phyloP scores from a whole-genome alignment of 1,140 invertebrate species.

The Elymnias hypermnestra region DNA sequence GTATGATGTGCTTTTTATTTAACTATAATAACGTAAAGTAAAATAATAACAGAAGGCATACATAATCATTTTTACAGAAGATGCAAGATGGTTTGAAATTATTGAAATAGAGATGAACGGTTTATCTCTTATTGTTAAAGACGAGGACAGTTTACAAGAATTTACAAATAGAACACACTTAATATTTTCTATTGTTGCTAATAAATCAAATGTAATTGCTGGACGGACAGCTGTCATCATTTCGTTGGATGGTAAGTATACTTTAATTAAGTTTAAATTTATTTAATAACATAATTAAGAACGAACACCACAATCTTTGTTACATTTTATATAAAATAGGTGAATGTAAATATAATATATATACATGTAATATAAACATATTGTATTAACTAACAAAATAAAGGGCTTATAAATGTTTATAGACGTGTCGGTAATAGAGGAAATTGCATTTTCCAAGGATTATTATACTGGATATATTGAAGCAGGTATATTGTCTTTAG shows the following conservation, averaged over 20 bases:
- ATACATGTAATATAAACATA: too few species aligned
- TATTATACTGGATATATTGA: constrained; percentile 12
- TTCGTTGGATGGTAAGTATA: constrained; percentile 13
- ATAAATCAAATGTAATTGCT: constrained; percentile 6
- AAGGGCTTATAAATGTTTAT: too few species aligned
- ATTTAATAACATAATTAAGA: too few species aligned
- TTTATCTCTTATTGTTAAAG: constrained; percentile 8
- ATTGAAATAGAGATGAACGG: constrained; percentile 7
- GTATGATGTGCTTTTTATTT: constrained; percentile 17
- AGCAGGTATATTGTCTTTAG: constrained; percentile 15
- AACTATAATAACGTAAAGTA: too few species aligned
- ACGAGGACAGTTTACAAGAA: constrained; percentile 7
- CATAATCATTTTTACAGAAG: constrained; percentile 31
- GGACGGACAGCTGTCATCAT: constrained; percentile 16
- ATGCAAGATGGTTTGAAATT: constrained; percentile 30
- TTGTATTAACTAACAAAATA: too few species aligned
- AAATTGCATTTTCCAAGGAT: constrained; percentile 8
- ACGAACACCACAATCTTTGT: constrained; percentile 4
- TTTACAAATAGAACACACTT: constrained; percentile 4
- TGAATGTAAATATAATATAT: too few species aligned
- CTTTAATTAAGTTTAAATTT: not conserved
- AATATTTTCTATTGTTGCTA: constrained; percentile 13
- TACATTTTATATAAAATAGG: not conserved
- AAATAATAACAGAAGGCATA: too few species aligned
- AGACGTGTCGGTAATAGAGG: constrained; percentile 5